Conservation (phyloP, 2,113 vertebrate genomes). For the Oriolus oriolus region DNA sequence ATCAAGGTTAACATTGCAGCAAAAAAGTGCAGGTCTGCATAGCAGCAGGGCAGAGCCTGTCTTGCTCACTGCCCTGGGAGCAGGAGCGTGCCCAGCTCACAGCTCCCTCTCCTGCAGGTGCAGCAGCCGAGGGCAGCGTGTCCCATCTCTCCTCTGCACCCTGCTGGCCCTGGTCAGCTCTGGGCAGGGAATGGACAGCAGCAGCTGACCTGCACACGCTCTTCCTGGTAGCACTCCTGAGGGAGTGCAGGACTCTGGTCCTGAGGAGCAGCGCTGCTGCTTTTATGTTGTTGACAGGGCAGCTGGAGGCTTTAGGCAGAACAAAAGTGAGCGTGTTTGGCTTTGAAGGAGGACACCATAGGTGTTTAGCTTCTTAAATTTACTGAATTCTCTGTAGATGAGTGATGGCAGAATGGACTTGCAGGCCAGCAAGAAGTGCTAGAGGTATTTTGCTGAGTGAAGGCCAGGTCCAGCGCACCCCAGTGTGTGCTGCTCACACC, state of each 20-base stretch:
- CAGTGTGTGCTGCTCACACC: accelerated
- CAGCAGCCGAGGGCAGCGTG: accelerated
- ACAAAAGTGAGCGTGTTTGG: neutral
- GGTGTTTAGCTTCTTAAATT: neutral
- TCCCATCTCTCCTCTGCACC: neutral
- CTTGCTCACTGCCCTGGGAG: neutral
- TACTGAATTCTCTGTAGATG: neutral
- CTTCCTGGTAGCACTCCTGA: neutral
- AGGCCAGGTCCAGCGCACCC: neutral
- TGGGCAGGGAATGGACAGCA: neutral
- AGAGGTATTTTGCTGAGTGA: neutral
- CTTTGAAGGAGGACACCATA: neutral
- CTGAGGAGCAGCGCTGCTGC: accelerated
- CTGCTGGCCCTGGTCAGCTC: neutral
- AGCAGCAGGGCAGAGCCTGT: neutral
- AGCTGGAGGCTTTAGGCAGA: neutral
- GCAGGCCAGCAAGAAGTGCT: neutral
- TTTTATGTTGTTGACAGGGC: neutral
- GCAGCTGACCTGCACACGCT: neutral
- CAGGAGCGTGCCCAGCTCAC: accelerated
- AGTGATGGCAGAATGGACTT: neutral
- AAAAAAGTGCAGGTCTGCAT: neutral
- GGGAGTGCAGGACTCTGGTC: neutral
- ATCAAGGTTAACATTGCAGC: neutral
- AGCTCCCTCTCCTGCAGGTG: neutral